A percentile compares a stretch with the other conserved stretches of the same genome.
These are phyloP conservation scores for Chondrosia reniformis DNA, from an alignment of 37 sponge, comb jelly and placozoan genomes.

Conservation along the genomic window DNA sequence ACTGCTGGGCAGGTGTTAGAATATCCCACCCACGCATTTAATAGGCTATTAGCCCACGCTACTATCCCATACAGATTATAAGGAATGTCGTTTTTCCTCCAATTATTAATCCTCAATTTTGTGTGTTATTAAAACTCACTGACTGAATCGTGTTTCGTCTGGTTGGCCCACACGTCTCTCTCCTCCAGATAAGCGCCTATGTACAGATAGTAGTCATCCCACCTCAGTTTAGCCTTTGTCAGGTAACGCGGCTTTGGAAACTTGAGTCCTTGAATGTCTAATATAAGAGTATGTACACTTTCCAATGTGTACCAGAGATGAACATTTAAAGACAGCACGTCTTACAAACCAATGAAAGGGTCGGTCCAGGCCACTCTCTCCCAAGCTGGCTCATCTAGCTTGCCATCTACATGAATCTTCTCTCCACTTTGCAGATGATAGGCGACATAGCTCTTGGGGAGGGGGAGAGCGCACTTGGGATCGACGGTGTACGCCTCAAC, in stretches of 20 bases:
- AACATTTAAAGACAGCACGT: background rate
- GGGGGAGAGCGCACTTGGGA: background rate
- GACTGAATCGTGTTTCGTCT: conserved; percentile 29
- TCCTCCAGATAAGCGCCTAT: conserved; percentile 32
- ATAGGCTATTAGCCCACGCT: too few relatives aligned
- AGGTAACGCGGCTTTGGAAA: conserved; percentile 16
- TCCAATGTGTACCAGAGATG: background rate
- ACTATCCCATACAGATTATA: too few relatives aligned
- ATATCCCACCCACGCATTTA: too few relatives aligned
- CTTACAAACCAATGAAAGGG: conserved; percentile 16
- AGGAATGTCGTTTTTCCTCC: too few relatives aligned
- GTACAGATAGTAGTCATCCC: conserved; percentile 30
- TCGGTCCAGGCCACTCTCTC: conserved; percentile 18
- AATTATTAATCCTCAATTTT: too few relatives aligned
- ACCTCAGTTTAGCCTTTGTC: conserved; percentile 27
- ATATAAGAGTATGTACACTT: background rate
- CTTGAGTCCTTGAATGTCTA: conserved; percentile 26
- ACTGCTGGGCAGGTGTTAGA: too few relatives aligned
- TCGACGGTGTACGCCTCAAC: background rate
- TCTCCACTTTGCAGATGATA: conserved; percentile 14
- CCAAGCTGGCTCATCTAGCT: conserved; percentile 25
- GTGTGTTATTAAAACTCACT: too few relatives aligned
- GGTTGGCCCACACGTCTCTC: conserved; percentile 34
- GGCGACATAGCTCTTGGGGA: conserved; percentile 21
- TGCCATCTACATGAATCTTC: conserved; percentile 21